Base-by-base conservation (phyloP, 2,113 vertebrate genomes). In the Hemicordylus capensis region DNA sequence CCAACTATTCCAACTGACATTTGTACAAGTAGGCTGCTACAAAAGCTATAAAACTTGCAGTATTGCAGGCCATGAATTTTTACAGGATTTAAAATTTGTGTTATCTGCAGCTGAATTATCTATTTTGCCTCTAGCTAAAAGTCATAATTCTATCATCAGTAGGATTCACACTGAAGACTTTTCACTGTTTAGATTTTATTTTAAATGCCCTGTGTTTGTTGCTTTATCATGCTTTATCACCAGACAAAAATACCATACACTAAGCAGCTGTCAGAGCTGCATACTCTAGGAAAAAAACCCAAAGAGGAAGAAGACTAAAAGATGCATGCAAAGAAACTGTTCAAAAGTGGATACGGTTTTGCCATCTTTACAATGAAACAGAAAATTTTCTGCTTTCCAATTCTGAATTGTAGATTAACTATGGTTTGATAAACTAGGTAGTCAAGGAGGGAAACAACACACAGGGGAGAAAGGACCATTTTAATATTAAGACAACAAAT, bases 281-380 rank as follows among this genome's bases (percentile, higher is more conserved):
- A 54, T 54, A 17, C 11, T 54, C 51, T 42, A 24, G 61, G 6
- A 88, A 84, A 81, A 67, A 3, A 77, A n/a, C 48, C 48, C 10
- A 82, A 66, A 31, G 37, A 87, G 92, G 77, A 59, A 86, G 86
- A 81, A 51, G 20, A 88, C 1, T 4, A 31, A 66, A 78, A 87
- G 51, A n/a, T n/a, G 90, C 88, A 86, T 46, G 44, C 26, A 61
- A n/a, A 46, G 70, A 56, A 42, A 91, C 59, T 26, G 81, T 24
- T 72, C 24, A 59, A 88, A 89, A 76, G 61, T 14, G 17, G 22
- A 61, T 61, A 28, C 12, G 48, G 59, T 61, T 28, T 61, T 20
- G 20, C 20, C 7, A 28, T 20, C 20, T 61, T 6, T 9, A 8
- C n/a, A 61, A 61, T 20, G 8, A 61, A 26, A 20, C 22, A 61